Percentiles rank a stretch among this genome's conserved stretches.
Evolutionary conservation across 1,140 invertebrate species (phyloP).

Genomic region (Halesus radiatus): DNA sequence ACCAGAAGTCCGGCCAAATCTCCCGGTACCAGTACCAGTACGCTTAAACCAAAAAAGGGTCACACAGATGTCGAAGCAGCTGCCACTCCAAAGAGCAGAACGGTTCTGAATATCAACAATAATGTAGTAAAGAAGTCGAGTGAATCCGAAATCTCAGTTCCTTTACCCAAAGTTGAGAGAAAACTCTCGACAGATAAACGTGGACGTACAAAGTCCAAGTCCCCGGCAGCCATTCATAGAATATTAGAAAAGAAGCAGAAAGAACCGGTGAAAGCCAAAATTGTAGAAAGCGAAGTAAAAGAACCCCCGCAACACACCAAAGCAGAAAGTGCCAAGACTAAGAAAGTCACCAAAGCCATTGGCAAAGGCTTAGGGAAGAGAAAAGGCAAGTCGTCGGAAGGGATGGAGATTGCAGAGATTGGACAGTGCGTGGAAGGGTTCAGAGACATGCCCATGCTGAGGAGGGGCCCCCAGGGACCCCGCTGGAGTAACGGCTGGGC

Average conservation of each 20-base stretch:
- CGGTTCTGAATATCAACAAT: conserved; percentile 68
- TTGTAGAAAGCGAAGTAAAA: conserved; percentile 57
- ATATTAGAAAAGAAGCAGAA: conserved; percentile 54
- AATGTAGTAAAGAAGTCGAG: conserved; percentile 69
- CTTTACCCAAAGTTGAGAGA: conserved; percentile 63
- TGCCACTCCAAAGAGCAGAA: conserved; percentile 50
- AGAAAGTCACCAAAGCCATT: conserved; percentile 57
- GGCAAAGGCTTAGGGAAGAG: conserved; percentile 58
- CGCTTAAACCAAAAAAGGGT: conserved; percentile 23
- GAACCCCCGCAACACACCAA: conserved; percentile 59
- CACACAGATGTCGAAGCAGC: background rate
- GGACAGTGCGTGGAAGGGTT: conserved; percentile 60
- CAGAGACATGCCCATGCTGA: conserved; percentile 56
- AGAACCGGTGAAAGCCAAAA: conserved; percentile 48
- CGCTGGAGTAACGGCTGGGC: conserved; percentile 94
- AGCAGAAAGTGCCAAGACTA: conserved; percentile 63
- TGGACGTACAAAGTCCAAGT: conserved; percentile 64
- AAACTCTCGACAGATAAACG: conserved; percentile 64
- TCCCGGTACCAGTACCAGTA: background rate
- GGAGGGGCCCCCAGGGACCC: conserved; percentile 68
- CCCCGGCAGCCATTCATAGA: conserved; percentile 57
- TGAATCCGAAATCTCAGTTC: conserved; percentile 66
- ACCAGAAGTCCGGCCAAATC: conserved; percentile 59
- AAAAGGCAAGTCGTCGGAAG: conserved; percentile 53
- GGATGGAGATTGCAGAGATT: conserved; percentile 39